Evolutionary conservation across 2,888 invertebrate species (phyloP).

Genomic region (Acleris emargana): DNA sequence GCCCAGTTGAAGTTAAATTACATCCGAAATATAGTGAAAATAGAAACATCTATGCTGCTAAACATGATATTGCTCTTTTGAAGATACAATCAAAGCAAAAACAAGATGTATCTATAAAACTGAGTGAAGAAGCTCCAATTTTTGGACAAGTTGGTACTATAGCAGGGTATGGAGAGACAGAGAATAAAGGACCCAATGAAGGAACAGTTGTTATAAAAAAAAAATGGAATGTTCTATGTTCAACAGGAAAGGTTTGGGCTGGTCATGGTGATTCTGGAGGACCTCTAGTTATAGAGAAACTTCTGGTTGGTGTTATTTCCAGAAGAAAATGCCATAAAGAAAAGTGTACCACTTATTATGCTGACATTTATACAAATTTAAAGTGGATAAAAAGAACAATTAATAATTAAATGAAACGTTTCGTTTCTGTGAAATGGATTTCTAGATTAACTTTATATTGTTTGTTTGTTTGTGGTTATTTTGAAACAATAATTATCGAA

Average conservation of each 20-base stretch:
- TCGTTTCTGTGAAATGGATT: neutral
- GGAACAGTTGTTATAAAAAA: conserved; percentile 20
- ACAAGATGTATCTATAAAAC: neutral
- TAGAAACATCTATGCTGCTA: conserved; percentile 3
- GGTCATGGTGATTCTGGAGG: conserved; percentile 31
- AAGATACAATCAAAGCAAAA: neutral
- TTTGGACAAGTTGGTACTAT: conserved; percentile 15
- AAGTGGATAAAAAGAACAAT: conserved; percentile 24
- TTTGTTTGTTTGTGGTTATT: too few species aligned
- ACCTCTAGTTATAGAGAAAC: neutral
- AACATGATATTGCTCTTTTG: conserved; percentile 23
- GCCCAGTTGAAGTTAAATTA: conserved; percentile 2
- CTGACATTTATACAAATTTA: conserved; percentile 24
- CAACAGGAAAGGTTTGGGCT: conserved; percentile 21
- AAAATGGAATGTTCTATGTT: conserved; percentile 5
- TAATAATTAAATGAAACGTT: too few species aligned
- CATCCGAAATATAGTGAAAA: conserved; percentile 25
- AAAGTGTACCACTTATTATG: conserved; percentile 24
- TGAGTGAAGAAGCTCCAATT: conserved; percentile 1
- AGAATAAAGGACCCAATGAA: conserved; percentile 3
- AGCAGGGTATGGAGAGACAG: conserved; percentile 17
- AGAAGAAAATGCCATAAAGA: conserved; percentile 11
- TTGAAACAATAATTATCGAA: too few species aligned
- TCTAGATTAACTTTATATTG: neutral
- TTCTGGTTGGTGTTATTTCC: conserved; percentile 21